These are phyloP conservation scores for Pseudobourletiella spinata DNA, from an alignment of 1,140 invertebrate species.

Conservation along the genomic window DNA sequence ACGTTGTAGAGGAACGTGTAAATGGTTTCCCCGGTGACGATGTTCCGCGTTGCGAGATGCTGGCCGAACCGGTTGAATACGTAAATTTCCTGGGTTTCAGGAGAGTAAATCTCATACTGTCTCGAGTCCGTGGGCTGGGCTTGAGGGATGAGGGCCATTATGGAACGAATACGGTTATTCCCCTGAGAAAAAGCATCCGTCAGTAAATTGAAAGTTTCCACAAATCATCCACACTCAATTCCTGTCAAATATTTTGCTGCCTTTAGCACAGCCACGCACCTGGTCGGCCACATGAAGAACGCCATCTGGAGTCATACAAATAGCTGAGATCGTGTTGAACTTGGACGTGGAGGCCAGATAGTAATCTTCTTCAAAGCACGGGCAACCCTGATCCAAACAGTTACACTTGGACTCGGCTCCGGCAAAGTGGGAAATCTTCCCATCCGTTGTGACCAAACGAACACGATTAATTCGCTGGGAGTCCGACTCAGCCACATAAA, in stretches of 20 bases:
- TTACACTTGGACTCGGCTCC: slow-evolving; percentile 93
- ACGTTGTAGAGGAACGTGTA: slow-evolving; percentile 93
- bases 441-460: slow-evolving; percentile 81
- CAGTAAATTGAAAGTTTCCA: too few species aligned
- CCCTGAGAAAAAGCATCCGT: slow-evolving; percentile 8
- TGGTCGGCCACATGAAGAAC: slow-evolving; percentile 91
- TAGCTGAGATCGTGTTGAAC: slow-evolving; percentile 86
- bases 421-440: slow-evolving; percentile 81
- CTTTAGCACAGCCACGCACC: too few species aligned
- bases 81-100: slow-evolving; percentile 90
- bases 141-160: slow-evolving; percentile 83
- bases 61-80: slow-evolving; percentile 94
- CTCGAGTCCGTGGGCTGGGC: slow-evolving; percentile 51
- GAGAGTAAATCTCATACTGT: slow-evolving; percentile 89
- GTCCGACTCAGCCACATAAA: slow-evolving; percentile 91
- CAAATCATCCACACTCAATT: too few species aligned
- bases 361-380: slow-evolving; percentile 85
- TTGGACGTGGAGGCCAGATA: slow-evolving; percentile 82
- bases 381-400: slow-evolving; percentile 77
- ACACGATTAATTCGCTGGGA: slow-evolving; percentile 87
- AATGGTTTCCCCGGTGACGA: slow-evolving; percentile 79
- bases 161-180: slow-evolving; percentile 61
- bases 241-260: too few species aligned
- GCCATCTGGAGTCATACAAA: slow-evolving; percentile 87
- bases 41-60: slow-evolving; percentile 83